A percentile compares a stretch with the other conserved stretches of the same genome.
These are phyloP conservation scores for Microplitis deprimator DNA, from an alignment of 2,888 invertebrate genomes.

Conservation along the genomic window DNA sequence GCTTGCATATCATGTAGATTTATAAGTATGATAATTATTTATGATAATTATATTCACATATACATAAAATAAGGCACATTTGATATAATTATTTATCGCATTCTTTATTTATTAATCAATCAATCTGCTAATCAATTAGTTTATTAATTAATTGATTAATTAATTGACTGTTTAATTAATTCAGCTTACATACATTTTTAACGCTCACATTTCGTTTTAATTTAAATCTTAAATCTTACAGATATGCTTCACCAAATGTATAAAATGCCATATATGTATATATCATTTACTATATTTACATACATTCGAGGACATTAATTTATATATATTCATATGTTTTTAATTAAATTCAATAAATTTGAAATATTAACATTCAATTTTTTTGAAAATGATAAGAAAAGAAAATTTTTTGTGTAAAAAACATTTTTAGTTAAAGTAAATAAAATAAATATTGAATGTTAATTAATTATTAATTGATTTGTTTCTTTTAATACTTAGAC, in stretches of 20 bases:
- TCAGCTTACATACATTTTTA: background rate
- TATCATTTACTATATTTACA: conserved; percentile 50
- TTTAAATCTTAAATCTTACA: conserved; percentile 50
- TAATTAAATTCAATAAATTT: conserved; percentile 4
- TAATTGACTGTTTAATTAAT: conserved; percentile 47
- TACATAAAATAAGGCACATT: conserved; percentile 69
- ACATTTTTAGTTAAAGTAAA: no score
- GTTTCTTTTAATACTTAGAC: no score
- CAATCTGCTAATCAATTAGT: conserved; percentile 48
- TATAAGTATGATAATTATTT: conserved; percentile 10
- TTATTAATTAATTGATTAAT: conserved; percentile 32
- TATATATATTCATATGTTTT: conserved; percentile 35
- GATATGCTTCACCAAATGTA: conserved; percentile 68
- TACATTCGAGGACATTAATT: conserved; percentile 44
- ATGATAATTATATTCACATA: conserved; percentile 50
- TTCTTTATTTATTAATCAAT: conserved; percentile 58
- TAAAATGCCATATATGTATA: conserved; percentile 63
- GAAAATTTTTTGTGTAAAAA: no score
- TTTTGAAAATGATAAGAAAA: no score
- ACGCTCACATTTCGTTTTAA: background rate
- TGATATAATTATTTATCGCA: conserved; percentile 60
- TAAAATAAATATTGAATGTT: no score
- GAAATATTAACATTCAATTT: background rate
- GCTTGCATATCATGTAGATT: conserved; percentile 65
- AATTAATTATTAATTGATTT: no score